These are phyloP conservation scores for Caerostris darwini DNA, from an alignment of 1,140 invertebrate genomes.

Conservation along the genomic window DNA sequence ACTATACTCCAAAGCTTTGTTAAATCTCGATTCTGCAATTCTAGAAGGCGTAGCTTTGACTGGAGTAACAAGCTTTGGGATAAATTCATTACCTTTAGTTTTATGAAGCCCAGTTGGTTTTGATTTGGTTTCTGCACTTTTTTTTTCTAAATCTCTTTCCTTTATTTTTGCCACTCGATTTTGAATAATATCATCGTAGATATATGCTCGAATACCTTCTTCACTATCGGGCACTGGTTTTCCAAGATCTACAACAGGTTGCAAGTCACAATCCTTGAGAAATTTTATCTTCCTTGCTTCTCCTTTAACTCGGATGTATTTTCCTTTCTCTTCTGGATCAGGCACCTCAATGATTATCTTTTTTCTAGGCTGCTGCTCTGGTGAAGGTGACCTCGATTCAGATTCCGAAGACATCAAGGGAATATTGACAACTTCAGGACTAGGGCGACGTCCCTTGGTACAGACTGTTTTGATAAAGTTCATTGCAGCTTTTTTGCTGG, in stretches of 20 bases:
- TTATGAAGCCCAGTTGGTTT: background rate
- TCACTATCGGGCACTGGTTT: conserved; percentile 36
- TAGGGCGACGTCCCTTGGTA: conserved; percentile 44
- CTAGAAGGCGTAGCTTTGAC: background rate
- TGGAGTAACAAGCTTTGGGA: conserved; percentile 29
- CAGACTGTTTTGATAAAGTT: conserved; percentile 72
- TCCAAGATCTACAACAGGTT: conserved; percentile 64
- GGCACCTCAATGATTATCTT: conserved; percentile 52
- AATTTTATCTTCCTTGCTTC: conserved; percentile 55
- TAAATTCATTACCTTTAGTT: conserved; percentile 11
- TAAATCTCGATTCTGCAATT: background rate
- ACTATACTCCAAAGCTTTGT: background rate
- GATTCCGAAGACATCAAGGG: background rate
- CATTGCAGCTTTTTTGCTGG: conserved; percentile 75
- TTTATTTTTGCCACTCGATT: conserved; percentile 29
- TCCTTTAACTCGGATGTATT: conserved; percentile 62
- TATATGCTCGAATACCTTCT: conserved; percentile 50
- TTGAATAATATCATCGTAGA: conserved; percentile 61
- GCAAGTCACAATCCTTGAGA: conserved; percentile 60
- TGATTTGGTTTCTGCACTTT: conserved; percentile 1
- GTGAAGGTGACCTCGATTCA: conserved; percentile 51
- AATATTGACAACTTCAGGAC: background rate
- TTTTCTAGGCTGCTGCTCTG: conserved; percentile 6
- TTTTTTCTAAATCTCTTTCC: background rate
- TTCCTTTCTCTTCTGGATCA: conserved; percentile 52